Base-by-base conservation (phyloP, 53 echinoderm and acorn worm species). In the Astropecten irregularis region DNA sequence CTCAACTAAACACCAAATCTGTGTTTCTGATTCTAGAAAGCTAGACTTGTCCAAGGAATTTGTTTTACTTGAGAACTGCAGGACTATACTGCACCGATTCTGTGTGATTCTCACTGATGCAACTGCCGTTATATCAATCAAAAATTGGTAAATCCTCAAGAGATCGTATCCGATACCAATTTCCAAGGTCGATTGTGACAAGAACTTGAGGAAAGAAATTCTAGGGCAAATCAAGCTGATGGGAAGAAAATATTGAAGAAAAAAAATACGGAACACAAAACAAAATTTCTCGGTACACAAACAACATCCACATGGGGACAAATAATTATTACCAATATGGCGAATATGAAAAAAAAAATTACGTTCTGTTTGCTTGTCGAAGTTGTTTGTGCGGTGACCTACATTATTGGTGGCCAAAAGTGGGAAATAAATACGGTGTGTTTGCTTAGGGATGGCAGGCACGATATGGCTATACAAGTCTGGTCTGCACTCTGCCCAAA, bases 121-220 rank as follows among this genome's bases (percentile, higher is more conserved):
- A n/a, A n/a, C n/a, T n/a, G 3, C 46, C 9, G 68, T 15, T 46
- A 47, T 61, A 79, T 79, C 79, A 79, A 63, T 63, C 62, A 46
- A 61, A 60, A 29, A 67, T 67, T 26, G 60, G 44, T 6, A 46
- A 62, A 46, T 74, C 57, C 57, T 40, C 39, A 3, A n/a, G 34
- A 61, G 62, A 79, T 16, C 21, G 79, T 20, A 46, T 62, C 79
- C 79, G 46, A 62, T 61, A 40, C 79, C 56, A 79, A 79, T 61
- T 79, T 56, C 62, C 79, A 79, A 79, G 79, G 79, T 62, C 79
- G 21, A 13, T 23, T n/a, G n/a, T n/a, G n/a, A n/a, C n/a, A n/a
- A n/a, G n/a, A n/a, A n/a, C n/a, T n/a, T n/a, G n/a, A n/a, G n/a
- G n/a, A n/a, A n/a, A n/a, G n/a, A n/a, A n/a, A n/a, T n/a, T n/a